A percentile compares a stretch with the other conserved stretches of the same genome.
Evolutionary conservation across 2,888 invertebrate genomes (phyloP).

Genomic region (Cryptus viduatorius): DNA sequence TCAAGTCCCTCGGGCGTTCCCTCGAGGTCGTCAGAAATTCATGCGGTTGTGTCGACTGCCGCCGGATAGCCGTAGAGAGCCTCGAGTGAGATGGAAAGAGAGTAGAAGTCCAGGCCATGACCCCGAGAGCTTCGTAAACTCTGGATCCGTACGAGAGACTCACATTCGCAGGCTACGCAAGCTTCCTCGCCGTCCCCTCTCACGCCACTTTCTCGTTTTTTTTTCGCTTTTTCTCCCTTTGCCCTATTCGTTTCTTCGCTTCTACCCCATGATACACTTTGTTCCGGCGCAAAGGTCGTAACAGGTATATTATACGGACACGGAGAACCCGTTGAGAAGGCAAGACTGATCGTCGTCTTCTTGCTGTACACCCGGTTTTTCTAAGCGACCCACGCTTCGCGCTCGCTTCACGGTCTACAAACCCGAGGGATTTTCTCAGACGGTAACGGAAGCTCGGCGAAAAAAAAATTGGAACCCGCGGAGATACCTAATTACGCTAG

Average conservation of each 20-base stretch:
- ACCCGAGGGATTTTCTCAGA: background rate
- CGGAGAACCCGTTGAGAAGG: background rate
- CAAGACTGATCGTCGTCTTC: slow-evolving; percentile 14
- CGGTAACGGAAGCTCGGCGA: background rate
- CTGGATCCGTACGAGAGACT: slow-evolving; percentile 30
- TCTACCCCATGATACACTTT: slow-evolving; percentile 26
- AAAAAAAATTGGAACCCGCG: background rate
- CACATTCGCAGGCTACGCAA: slow-evolving; percentile 35
- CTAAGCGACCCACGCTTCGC: slow-evolving; percentile 4
- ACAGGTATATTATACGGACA: background rate
- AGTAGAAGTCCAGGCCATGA: slow-evolving; percentile 43
- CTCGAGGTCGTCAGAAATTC: slow-evolving; percentile 76
- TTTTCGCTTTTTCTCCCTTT: slow-evolving; percentile 28
- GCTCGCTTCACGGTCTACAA: background rate
- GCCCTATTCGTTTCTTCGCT: slow-evolving; percentile 20
- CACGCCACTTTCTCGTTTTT: background rate
- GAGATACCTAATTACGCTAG: slow-evolving; percentile 29
- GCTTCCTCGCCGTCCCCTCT: slow-evolving; percentile 33
- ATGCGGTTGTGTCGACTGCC: slow-evolving; percentile 73
- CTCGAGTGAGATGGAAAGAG: slow-evolving; percentile 41
- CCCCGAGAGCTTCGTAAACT: slow-evolving; percentile 39
- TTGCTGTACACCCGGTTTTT: background rate
- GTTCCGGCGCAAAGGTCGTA: slow-evolving; percentile 12
- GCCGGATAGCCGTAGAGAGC: slow-evolving; percentile 50
- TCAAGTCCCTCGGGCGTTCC: slow-evolving; percentile 68